Evolutionary conservation across 2,797 vertebrate species (phyloP), one percentile per base, ranked within the genome.

Genomic region (Otus scops): DNA sequence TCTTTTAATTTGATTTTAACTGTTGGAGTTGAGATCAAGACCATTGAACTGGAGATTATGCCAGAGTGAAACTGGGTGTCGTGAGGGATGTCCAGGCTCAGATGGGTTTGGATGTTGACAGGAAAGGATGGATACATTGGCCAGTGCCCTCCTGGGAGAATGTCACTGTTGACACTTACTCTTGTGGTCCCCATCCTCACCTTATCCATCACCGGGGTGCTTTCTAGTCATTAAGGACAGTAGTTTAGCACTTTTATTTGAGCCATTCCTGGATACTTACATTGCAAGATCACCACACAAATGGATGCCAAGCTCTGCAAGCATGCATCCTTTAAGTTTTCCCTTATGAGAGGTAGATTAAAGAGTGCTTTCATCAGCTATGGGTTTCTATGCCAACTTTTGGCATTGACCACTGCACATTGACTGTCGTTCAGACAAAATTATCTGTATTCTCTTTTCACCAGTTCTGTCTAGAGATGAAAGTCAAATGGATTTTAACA

Each of bases 1-100:
- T 65, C 34, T 73, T 59, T 92, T 80, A 74, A 36, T 93, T 95
- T 94, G 80, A 38, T 86, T 88, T 84, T 73, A 85, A 45, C 30
- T 3, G 5, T 13, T 1, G 6, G 47, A 67, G 16, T 5, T 0
- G 0, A 32, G 30, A 75, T 67, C 59, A 54, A 90, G 12, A 36
- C 47, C 18, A 14, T 12, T 65, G 57, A 84, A 61, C 22, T 13
- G 3, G 20, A 32, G 57, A 41, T 91, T 86, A 24, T 53, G 39
- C 41, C 27, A 41, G 60, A n/a, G 32, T 3, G 17, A 88, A 88
- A 71, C 0, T 48, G 17, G 15, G 5, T 54, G 19, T 68, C 19
- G 59, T 39, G 38, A 38, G 81, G 34, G 10, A 8, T 60, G 27
- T 39, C 30, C 50, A 74, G 48, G n/a, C 34, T 88, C 28, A 65